Evolutionary conservation across 2,888 invertebrate species (phyloP).

Genomic region (Fragum whitleyi): DNA sequence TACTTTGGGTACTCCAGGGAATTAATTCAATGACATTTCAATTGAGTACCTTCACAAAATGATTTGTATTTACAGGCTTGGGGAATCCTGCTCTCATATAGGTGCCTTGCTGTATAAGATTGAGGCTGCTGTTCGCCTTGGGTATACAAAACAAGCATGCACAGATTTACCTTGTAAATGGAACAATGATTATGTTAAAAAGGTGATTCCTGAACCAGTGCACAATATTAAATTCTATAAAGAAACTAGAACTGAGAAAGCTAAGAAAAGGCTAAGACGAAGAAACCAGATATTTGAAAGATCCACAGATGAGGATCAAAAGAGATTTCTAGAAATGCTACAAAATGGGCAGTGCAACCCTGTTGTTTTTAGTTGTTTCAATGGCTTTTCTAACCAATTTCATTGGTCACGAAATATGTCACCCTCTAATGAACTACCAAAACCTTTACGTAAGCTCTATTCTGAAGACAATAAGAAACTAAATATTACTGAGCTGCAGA

Average conservation of each 20-base stretch:
- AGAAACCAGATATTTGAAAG: neutral
- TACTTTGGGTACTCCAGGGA: too few species aligned
- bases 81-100: slow-evolving; percentile 42
- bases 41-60: too few species aligned
- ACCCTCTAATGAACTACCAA: neutral
- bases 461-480: neutral
- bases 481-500: neutral
- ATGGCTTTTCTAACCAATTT: slow-evolving; percentile 21
- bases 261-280: neutral
- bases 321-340: neutral
- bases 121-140: slow-evolving; percentile 37
- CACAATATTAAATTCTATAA: slow-evolving; percentile 31
- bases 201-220: slow-evolving; percentile 17
- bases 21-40: too few species aligned
- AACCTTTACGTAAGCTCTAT: slow-evolving; percentile 4
- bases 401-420: slow-evolving; percentile 5
- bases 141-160: slow-evolving; percentile 32
- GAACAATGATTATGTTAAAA: slow-evolving; percentile 37
- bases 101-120: slow-evolving; percentile 38
- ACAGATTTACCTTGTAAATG: slow-evolving; percentile 40
- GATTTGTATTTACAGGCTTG: slow-evolving; percentile 19
- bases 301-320: slow-evolving; percentile 30
- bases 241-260: slow-evolving; percentile 6
- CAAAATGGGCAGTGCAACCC: neutral
- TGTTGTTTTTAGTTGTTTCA: slow-evolving; percentile 33